These are phyloP conservation scores for Scelioninae gen. 1 DNA, from an alignment of 2,888 invertebrate species.

Conservation along the genomic window DNA sequence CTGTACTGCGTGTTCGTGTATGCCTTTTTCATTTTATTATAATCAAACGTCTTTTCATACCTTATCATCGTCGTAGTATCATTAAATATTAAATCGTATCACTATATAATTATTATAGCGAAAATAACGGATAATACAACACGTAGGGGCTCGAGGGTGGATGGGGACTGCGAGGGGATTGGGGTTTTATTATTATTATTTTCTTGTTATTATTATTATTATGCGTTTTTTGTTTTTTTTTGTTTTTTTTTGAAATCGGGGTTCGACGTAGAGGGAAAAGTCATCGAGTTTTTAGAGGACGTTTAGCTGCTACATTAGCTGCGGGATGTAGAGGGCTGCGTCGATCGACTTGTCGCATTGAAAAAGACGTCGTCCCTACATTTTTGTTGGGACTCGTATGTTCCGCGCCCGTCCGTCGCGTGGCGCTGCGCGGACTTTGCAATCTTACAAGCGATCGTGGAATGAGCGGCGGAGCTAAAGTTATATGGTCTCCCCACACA, in stretches of 20 bases:
- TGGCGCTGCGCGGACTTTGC: constrained; percentile 64
- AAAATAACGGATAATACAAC: constrained; percentile 85
- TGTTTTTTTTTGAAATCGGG: constrained; percentile 60
- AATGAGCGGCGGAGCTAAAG: constrained; percentile 84
- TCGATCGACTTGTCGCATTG: constrained; percentile 67
- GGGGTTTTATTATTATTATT: constrained; percentile 51
- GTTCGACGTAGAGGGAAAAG: constrained; percentile 66
- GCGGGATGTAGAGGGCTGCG: constrained; percentile 67
- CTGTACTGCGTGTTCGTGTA: constrained; percentile 74
- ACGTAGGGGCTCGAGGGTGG: constrained; percentile 82
- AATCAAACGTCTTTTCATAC: constrained; percentile 84
- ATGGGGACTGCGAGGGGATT: constrained; percentile 57
- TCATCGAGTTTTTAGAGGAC: constrained; percentile 64
- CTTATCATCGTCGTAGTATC: constrained; percentile 84
- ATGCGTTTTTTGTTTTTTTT: constrained; percentile 28
- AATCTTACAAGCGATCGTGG: constrained; percentile 72
- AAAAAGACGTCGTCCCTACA: constrained; percentile 47
- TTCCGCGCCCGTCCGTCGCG: constrained; percentile 55
- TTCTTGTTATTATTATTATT: constrained; percentile 51
- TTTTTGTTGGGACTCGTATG: constrained; percentile 18
- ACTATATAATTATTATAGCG: constrained; percentile 84
- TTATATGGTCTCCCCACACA: constrained; percentile 85
- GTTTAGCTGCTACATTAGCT: too few species aligned
- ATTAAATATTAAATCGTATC: constrained; percentile 83
- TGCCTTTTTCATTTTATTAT: constrained; percentile 73